Evolutionary conservation across 2,888 invertebrate species (phyloP).

Genomic region (Hymenopus coronatus): DNA sequence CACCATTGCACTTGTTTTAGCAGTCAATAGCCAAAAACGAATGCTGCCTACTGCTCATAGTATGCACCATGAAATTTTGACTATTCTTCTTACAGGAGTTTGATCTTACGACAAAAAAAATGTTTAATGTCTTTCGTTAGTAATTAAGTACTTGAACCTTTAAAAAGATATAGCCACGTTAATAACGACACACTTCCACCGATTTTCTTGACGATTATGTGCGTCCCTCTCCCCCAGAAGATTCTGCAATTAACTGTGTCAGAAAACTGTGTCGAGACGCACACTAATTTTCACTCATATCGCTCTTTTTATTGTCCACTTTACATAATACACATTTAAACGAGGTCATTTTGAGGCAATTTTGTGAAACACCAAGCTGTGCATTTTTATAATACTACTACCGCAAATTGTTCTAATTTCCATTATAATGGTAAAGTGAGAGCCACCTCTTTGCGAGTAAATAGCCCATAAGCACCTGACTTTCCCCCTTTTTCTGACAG

Average conservation of each 20-base stretch:
- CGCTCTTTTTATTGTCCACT: neutral
- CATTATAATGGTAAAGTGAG: neutral
- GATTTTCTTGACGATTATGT: neutral
- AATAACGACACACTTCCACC: neutral
- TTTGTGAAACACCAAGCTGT: neutral
- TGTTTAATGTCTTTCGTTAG: neutral
- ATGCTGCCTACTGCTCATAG: no score
- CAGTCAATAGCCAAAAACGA: no score
- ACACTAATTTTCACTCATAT: neutral
- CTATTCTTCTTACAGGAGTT: no score
- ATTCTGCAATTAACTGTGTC: neutral
- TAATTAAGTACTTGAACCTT: neutral
- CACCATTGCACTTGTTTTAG: no score
- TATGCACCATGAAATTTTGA: no score
- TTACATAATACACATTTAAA: neutral
- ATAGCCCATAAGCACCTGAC: neutral
- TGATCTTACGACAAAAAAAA: no score
- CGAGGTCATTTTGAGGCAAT: neutral
- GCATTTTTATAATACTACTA: neutral
- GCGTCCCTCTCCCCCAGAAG: neutral
- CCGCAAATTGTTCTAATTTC: neutral
- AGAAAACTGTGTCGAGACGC: neutral
- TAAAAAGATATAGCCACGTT: neutral
- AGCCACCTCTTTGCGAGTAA: neutral
- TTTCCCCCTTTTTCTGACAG: neutral